phyloP scores from a whole-genome alignment of 2,888 invertebrate species.

The Papilio protenor region DNA sequence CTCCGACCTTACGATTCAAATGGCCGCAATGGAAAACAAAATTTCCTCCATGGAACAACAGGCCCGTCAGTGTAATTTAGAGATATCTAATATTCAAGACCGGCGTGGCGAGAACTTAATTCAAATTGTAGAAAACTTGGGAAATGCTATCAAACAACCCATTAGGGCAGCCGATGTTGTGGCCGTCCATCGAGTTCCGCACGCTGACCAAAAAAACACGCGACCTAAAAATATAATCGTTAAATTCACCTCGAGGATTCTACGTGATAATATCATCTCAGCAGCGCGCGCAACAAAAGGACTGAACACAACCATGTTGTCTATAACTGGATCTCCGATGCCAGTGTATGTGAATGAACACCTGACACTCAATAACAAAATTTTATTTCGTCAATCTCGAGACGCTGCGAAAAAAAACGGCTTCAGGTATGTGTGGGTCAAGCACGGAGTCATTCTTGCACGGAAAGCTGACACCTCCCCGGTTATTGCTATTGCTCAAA shows the following conservation, averaged over 20 bases:
- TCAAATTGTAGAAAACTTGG: not conserved
- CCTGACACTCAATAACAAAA: slow-evolving; percentile 23
- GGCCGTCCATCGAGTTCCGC: slow-evolving; percentile 17
- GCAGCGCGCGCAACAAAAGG: slow-evolving; percentile 14
- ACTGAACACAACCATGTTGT: not conserved
- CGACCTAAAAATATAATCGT: slow-evolving; percentile 27
- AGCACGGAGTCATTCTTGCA: slow-evolving; percentile 35
- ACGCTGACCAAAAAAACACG: not conserved
- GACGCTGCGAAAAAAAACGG: slow-evolving; percentile 27
- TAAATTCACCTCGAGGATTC: slow-evolving; percentile 11
- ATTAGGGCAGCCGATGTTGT: slow-evolving; percentile 5
- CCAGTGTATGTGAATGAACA: slow-evolving; percentile 27
- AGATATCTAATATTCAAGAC: too few relatives aligned
- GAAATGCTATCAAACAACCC: slow-evolving; percentile 17
- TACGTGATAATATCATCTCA: slow-evolving; percentile 24
- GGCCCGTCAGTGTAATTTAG: too few relatives aligned
- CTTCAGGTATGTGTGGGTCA: slow-evolving; percentile 36
- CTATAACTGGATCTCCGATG: not conserved
- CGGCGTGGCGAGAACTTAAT: too few relatives aligned
- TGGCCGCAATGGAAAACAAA: slow-evolving; percentile 16
- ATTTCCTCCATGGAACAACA: too few relatives aligned
- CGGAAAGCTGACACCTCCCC: slow-evolving; percentile 35
- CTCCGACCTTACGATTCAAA: not conserved
- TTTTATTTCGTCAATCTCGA: slow-evolving; percentile 32
- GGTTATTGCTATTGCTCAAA: slow-evolving; percentile 23